Evolutionary conservation across 2,797 vertebrate species (phyloP), one percentile per base, ranked within the genome.

Genomic region (Fringilla coelebs): DNA sequence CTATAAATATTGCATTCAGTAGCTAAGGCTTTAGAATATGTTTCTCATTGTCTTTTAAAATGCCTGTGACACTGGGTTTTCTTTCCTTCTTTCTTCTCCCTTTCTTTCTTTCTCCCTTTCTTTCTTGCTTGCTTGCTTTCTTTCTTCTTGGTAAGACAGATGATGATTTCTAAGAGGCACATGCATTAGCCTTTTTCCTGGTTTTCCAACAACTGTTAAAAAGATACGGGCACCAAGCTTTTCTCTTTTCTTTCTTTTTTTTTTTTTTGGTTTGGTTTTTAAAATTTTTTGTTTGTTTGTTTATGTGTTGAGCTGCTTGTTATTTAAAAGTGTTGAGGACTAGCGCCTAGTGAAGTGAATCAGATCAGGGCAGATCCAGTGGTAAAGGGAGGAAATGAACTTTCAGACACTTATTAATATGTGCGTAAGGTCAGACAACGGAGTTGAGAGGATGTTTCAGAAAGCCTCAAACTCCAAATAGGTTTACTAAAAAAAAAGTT

Each of bases 361-460:
- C 97, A 98, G 97, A 98, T 97, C 98, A 98, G 98, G 97, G 96
- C 98, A 96, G 96, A 98, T 97, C 97, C 98, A 98, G 98, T 97
- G 97, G 96, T 95, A 94, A 96, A 96, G 89, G 96, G 97, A 98
- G 97, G 97, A 97, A 98, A 97, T 98, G 96, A 98, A 98, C 97
- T 98, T 98, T 97, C 96, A 96, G 97, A 97, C 95, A 92, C 97
- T 97, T 98, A 97, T 97, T 98, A 97, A 96, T 97, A 97, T 93
- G 97, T 98, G 97, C 12, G 96, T 98, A 98, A 98, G 97, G 97
- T 98, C 94, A 97, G 96, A 97, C 96, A 94, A 95, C 89, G 68
- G 94, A 96, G 92, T 97, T 89, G 45, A 96, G 93, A 89, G 96
- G 94, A 94, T 82, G 67, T 96, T 85, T 96, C 93, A 93, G 72